Conservation (phyloP, 2,797 vertebrate species). For the Smutsia gigantea region DNA sequence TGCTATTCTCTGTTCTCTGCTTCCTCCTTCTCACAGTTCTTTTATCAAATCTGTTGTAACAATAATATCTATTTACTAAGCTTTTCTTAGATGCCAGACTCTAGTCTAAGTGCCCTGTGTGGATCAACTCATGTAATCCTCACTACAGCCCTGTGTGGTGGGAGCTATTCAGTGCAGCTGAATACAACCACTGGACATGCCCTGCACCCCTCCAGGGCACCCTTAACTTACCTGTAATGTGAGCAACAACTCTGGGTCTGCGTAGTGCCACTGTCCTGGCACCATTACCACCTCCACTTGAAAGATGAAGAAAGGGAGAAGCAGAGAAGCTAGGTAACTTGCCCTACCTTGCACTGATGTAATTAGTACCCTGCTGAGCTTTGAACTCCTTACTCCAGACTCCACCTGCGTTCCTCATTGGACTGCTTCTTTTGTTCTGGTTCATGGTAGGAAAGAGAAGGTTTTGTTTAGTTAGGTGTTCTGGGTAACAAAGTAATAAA, state of each 20-base stretch:
- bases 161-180: background rate
- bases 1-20: background rate
- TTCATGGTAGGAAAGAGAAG: background rate
- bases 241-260: background rate
- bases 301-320: background rate
- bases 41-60: background rate
- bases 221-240: fast-evolving
- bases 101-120: background rate
- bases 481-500: background rate
- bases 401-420: fast-evolving
- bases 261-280: background rate
- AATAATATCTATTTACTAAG: background rate
- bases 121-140: background rate
- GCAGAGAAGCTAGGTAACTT: background rate
- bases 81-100: background rate
- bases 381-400: background rate
- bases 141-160: fast-evolving
- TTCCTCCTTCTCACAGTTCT: background rate
- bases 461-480: background rate
- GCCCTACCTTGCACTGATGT: background rate
- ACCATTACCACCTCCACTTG: background rate
- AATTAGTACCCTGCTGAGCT: background rate
- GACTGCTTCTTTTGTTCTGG: background rate
- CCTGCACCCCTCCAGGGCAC: background rate
- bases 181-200: background rate